Percentiles rank a stretch among this genome's conserved stretches.
Evolutionary conservation across 2,888 invertebrate species (phyloP).

Genomic region (Ectemnius continuus): DNA sequence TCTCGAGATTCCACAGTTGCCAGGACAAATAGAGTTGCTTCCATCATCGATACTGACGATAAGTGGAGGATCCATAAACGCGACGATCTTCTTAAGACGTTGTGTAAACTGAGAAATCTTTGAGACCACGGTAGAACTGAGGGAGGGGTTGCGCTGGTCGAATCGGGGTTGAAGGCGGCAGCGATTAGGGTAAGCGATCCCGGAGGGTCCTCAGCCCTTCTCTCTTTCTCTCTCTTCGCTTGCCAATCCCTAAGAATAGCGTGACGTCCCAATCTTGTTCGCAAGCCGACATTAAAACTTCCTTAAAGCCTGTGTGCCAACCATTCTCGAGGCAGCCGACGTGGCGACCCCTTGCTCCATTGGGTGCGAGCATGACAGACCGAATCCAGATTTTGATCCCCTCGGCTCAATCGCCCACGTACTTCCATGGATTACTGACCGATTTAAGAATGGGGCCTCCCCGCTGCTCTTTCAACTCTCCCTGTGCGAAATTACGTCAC

Average conservation of each 20-base stretch:
- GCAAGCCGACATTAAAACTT: conserved; percentile 64
- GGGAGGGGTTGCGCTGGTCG: conserved; percentile 17
- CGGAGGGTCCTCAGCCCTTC: conserved; percentile 44
- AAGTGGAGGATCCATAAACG: conserved; percentile 27
- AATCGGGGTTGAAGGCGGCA: conserved; percentile 52
- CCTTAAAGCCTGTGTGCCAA: conserved; percentile 33
- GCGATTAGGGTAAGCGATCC: conserved; percentile 68
- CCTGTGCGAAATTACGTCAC: neutral
- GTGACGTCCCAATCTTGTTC: conserved; percentile 58
- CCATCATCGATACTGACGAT: conserved; percentile 20
- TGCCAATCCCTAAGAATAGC: neutral
- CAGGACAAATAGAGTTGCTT: neutral
- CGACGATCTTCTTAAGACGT: conserved; percentile 37
- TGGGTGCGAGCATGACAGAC: conserved; percentile 14
- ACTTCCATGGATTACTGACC: conserved; percentile 43
- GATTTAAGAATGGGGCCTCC: conserved; percentile 24
- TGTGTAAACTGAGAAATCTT: conserved; percentile 51
- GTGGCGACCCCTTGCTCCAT: conserved; percentile 6
- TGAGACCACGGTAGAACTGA: neutral
- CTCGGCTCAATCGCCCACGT: conserved; percentile 33
- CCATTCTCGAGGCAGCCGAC: conserved; percentile 26
- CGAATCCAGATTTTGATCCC: conserved; percentile 37
- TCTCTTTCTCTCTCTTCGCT: conserved; percentile 3
- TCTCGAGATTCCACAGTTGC: neutral
- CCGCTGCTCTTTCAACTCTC: neutral